phyloP scores from a whole-genome alignment of 1,140 invertebrate species.

The Drosophila subobscura region DNA sequence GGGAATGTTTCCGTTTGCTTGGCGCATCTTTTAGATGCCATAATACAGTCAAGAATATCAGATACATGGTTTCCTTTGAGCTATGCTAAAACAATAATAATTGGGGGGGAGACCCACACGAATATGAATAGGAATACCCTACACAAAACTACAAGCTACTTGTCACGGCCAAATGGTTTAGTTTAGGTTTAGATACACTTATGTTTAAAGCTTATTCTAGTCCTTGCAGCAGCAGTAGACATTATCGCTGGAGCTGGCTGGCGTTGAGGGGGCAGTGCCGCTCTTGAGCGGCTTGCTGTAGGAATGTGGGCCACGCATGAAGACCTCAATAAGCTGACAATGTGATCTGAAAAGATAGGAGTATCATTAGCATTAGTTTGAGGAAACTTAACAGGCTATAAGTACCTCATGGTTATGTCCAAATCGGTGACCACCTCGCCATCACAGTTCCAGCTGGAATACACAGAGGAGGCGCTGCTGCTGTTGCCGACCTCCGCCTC shows the following conservation, averaged over 20 bases:
- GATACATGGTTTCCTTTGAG: conserved; percentile 32
- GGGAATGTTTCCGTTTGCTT: conserved; percentile 60
- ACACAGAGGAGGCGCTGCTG: conserved; percentile 26
- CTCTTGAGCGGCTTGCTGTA: conserved; percentile 65
- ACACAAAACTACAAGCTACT: conserved; percentile 59
- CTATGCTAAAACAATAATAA: conserved; percentile 50
- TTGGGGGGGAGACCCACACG: conserved; percentile 24
- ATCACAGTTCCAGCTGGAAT: conserved; percentile 94
- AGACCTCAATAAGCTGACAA: conserved; percentile 86
- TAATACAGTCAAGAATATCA: conserved; percentile 74
- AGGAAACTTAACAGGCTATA: not conserved
- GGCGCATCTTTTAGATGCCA: conserved; percentile 67
- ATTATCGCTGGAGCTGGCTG: conserved; percentile 70
- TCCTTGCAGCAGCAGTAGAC: conserved; percentile 74
- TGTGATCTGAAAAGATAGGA: conserved; percentile 79
- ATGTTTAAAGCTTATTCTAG: conserved; percentile 55
- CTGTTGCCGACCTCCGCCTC: conserved; percentile 35
- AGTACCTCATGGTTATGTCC: conserved; percentile 88
- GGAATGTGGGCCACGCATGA: conserved; percentile 84
- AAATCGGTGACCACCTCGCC: conserved; percentile 90
- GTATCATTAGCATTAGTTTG: not conserved
- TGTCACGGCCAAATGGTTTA: conserved; percentile 69
- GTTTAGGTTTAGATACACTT: conserved; percentile 48
- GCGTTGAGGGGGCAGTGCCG: conserved; percentile 45
- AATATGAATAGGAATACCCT: conserved; percentile 37